phyloP scores from a whole-genome alignment of 2,888 invertebrate genomes.

The Chorisops tibialis region DNA sequence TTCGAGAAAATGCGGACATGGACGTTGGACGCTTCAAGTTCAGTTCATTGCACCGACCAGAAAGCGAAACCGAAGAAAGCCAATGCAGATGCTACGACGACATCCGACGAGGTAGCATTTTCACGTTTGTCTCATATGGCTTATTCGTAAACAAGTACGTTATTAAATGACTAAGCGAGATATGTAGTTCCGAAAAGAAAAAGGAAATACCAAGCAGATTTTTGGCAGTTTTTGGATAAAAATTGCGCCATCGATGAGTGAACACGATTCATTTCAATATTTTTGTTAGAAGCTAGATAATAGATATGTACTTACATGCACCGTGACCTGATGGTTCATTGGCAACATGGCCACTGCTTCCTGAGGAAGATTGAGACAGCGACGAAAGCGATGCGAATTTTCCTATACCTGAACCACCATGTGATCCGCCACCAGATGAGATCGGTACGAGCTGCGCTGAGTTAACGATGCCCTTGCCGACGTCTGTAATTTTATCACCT shows the following conservation, averaged over 20 bases:
- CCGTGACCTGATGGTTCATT: slow-evolving; percentile 43
- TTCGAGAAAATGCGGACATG: background rate
- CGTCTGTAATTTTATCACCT: slow-evolving; percentile 74
- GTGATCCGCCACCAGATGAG: slow-evolving; percentile 4
- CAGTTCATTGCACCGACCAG: slow-evolving; percentile 12
- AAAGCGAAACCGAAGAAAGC: slow-evolving; percentile 24
- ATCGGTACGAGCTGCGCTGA: slow-evolving; percentile 65
- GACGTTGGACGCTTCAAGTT: background rate
- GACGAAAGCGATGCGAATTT: slow-evolving; percentile 15
- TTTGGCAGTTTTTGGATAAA: no score
- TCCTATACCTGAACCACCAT: background rate
- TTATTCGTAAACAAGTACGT: background rate
- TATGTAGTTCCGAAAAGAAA: background rate
- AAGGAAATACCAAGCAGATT: background rate
- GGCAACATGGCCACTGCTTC: slow-evolving; percentile 1
- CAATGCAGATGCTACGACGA: background rate
- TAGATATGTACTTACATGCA: slow-evolving; percentile 48
- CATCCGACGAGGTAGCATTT: background rate
- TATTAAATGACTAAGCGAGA: background rate
- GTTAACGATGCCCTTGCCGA: slow-evolving; percentile 75
- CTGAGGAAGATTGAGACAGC: slow-evolving; percentile 1
- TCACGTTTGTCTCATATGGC: background rate
- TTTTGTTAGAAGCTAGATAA: no score
- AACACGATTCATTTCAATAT: background rate
- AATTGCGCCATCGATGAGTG: no score